Percentiles rank a stretch among this genome's conserved stretches.
These are phyloP conservation scores for Punctoribates punctum DNA, from an alignment of 2,888 invertebrate species.

Conservation along the genomic window DNA sequence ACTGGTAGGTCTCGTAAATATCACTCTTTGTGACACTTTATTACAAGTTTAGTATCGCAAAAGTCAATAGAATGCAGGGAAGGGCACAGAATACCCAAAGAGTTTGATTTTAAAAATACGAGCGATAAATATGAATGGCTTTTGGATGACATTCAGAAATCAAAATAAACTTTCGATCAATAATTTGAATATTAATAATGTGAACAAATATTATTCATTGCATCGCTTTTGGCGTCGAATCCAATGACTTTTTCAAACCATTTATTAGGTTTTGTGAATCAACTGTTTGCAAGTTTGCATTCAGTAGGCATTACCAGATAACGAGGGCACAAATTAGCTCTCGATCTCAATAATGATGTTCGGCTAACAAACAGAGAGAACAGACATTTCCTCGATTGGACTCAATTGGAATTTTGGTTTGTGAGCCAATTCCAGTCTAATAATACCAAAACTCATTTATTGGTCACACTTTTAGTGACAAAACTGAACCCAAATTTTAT, in stretches of 20 bases:
- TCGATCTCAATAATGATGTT: constrained; percentile 24
- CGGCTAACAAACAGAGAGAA: not conserved
- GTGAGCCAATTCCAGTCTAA: too few species aligned
- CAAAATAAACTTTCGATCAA: not conserved
- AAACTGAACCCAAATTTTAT: too few species aligned
- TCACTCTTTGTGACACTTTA: constrained; percentile 14
- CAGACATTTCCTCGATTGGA: too few species aligned
- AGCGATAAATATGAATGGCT: not conserved
- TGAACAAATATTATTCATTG: not conserved
- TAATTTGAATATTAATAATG: constrained; percentile 1
- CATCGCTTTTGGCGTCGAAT: not conserved
- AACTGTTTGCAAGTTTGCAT: not conserved
- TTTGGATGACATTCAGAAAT: not conserved
- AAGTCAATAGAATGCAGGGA: not conserved
- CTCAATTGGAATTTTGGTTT: too few species aligned
- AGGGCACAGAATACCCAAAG: not conserved
- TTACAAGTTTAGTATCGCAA: constrained; percentile 20
- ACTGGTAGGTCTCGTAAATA: constrained; percentile 14
- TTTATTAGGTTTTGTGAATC: not conserved
- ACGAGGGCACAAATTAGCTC: not conserved
- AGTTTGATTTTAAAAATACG: not conserved
- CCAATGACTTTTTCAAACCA: not conserved
- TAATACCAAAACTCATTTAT: too few species aligned
- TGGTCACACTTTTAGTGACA: too few species aligned
- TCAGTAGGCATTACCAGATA: constrained; percentile 2